phyloP scores from a whole-genome alignment of 2,888 invertebrate genomes.

The Ischnura elegans region DNA sequence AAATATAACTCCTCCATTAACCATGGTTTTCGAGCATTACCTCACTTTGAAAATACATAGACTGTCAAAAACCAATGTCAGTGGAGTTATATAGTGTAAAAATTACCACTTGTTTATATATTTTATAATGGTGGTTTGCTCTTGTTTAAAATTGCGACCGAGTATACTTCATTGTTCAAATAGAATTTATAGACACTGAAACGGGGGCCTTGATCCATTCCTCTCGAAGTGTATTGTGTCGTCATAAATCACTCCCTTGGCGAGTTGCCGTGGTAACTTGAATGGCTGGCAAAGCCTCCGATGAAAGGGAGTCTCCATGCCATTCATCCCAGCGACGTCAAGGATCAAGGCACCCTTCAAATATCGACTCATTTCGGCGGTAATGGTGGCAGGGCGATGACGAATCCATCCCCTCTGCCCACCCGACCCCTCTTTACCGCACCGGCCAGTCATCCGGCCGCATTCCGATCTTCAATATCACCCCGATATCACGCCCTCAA shows the following conservation, averaged over 20 bases:
- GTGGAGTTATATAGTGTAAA: no score
- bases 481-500: neutral
- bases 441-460: neutral
- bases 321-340: neutral
- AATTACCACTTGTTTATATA: no score
- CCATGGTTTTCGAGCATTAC: no score
- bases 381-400: neutral
- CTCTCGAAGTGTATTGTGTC: neutral
- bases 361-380: neutral
- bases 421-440: neutral
- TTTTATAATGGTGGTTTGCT: no score
- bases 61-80: no score
- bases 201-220: neutral
- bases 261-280: neutral
- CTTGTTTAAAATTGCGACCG: no score
- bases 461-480: conserved; percentile 23
- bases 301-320: neutral
- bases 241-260: neutral
- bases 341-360: neutral
- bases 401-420: neutral
- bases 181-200: no score
- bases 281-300: neutral
- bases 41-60: no score
- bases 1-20: no score
- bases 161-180: no score